Evolutionary conservation across 2,797 vertebrate species (phyloP).

Genomic region (Apogon talboti): DNA sequence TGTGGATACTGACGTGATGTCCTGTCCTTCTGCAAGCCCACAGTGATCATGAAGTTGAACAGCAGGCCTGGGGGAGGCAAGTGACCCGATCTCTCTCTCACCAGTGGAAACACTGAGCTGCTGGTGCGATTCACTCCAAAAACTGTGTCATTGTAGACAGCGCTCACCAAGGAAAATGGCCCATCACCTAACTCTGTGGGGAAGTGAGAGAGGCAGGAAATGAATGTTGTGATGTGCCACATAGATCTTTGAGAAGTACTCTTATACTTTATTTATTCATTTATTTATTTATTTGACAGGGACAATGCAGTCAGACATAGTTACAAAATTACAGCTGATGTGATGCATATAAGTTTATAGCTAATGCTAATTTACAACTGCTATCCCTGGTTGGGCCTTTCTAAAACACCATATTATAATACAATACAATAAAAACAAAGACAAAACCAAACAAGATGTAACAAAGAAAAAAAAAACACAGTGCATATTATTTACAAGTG

Average conservation of each 20-base stretch:
- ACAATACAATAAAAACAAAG: too few relatives aligned
- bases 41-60: slow-evolving; percentile 97
- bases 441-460: too few relatives aligned
- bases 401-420: too few relatives aligned
- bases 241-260: not conserved
- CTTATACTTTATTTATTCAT: too few relatives aligned
- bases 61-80: slow-evolving; percentile 81
- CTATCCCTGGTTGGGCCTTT: too few relatives aligned
- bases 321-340: too few relatives aligned
- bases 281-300: too few relatives aligned
- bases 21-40: slow-evolving; percentile 91
- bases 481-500: too few relatives aligned
- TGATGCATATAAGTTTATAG: too few relatives aligned
- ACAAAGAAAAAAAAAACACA: too few relatives aligned
- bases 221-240: slow-evolving; percentile 6
- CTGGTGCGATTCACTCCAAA: slow-evolving; percentile 92
- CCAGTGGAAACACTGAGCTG: slow-evolving; percentile 89
- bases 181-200: slow-evolving; percentile 92
- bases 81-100: slow-evolving; percentile 79
- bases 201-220: slow-evolving; percentile 33
- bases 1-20: slow-evolving; percentile 86
- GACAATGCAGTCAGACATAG: too few relatives aligned
- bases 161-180: slow-evolving; percentile 91
- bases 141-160: slow-evolving; percentile 88
- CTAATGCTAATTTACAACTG: too few relatives aligned